Evolutionary conservation across 2,888 invertebrate species (phyloP), one percentile per base, ranked within the genome.

Genomic region (Sinopyrophorus schimmeli): DNA sequence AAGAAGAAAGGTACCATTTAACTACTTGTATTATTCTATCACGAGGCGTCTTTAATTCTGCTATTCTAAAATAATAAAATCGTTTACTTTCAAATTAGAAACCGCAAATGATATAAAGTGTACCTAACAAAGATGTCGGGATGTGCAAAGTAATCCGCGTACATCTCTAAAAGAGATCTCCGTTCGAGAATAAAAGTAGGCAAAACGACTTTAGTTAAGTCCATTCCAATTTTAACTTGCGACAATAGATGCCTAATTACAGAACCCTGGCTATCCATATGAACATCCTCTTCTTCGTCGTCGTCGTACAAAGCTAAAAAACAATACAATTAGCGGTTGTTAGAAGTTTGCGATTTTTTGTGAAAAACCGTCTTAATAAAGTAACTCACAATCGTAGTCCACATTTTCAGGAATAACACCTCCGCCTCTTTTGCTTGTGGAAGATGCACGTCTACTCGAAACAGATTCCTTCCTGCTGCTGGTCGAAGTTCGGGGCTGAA

Each of bases 121-220:
- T 75, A 93, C 93, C 82, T 89, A 55, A 89, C 81, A 76, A 99
- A 98, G 65, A 96, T 83, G 75, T 98, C 97, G 0, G 99, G 97
- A 80, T 99, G 99, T 6, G 99, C 96, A 76, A 99, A 97, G 71
- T 98, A 99, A 77, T 99, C 99, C 34, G 99, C 98, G 74, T 97
- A 99, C 99, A 99, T 99, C 78, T 99, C 99, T 31, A 99, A 79
- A 23, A 99, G 80, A 1, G 98, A 99, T 53, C 99, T 84, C 72
- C 95, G 83, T 73, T 99, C 99, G 63, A 99, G 76, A 62, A 99
- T 99, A 71, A 99, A 99, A 15, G 99, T 99, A 12, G 99, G 99
- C 56, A 99, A 78, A 39, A 96, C 96, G 53, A 96, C 93, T 81
- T 98, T 99, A 6, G 99, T 99, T 68, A 99, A 83, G 77, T 99